These are phyloP conservation scores for Drosophila chauvacae DNA, from an alignment of 1,140 invertebrate species.

Conservation along the genomic window DNA sequence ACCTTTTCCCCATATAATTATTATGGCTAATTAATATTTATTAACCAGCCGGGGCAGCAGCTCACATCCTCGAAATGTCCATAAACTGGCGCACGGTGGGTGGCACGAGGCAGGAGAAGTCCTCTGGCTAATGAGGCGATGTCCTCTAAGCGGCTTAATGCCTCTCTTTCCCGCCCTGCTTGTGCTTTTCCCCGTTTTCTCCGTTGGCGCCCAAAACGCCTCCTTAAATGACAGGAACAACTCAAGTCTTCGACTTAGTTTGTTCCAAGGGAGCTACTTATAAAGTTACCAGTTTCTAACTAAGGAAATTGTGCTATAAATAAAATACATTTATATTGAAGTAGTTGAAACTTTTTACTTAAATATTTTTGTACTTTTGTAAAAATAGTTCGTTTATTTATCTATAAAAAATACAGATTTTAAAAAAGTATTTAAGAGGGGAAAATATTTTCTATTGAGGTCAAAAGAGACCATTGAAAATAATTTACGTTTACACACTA, in stretches of 20 bases:
- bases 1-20: constrained; percentile 67
- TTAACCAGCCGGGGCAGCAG: constrained; percentile 31
- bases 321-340: neutral
- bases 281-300: neutral
- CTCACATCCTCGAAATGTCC: constrained; percentile 12
- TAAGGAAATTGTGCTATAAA: neutral
- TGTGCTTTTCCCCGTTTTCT: neutral
- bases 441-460: too few species aligned
- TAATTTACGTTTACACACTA: too few species aligned
- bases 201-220: neutral
- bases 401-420: too few species aligned
- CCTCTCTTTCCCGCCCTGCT: neutral
- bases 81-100: neutral
- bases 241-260: neutral
- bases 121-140: constrained; percentile 48
- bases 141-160: constrained; percentile 47
- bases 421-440: too few species aligned
- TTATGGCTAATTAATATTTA: constrained; percentile 78
- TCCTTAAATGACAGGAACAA: constrained; percentile 7
- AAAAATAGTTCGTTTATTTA: too few species aligned
- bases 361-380: neutral
- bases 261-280: neutral
- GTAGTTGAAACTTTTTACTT: neutral
- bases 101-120: constrained; percentile 21
- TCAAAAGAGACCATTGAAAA: too few species aligned